These are phyloP conservation scores for Acanthiza pusilla DNA, from an alignment of 2,797 vertebrate species.

Conservation along the genomic window DNA sequence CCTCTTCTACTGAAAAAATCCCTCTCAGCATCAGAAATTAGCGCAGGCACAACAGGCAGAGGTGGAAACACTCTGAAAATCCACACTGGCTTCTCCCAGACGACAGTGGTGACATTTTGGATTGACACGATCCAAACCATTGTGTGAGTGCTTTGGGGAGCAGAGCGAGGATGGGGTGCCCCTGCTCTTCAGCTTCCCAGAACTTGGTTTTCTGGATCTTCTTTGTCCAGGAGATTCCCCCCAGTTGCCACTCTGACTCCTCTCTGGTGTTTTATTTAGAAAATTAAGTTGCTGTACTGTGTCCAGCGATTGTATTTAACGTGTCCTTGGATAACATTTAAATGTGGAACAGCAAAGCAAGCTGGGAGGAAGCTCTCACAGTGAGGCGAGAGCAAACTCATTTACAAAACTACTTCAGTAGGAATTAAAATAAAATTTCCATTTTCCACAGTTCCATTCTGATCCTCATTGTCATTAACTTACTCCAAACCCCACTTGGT, in stretches of 20 bases:
- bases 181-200: background rate
- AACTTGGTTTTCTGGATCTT: background rate
- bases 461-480: conserved; percentile 18
- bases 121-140: rapidly evolving
- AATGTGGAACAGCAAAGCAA: background rate
- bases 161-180: rapidly evolving
- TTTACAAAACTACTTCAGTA: conserved; percentile 23
- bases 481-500: conserved; percentile 17
- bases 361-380: background rate
- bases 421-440: conserved; percentile 44
- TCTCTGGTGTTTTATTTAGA: background rate
- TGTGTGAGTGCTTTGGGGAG: rapidly evolving
- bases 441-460: background rate
- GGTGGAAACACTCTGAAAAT: background rate
- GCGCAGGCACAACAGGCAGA: background rate
- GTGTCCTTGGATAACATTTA: background rate
- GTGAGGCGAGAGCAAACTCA: background rate
- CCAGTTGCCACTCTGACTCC: background rate
- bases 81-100: background rate
- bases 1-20: background rate
- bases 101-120: background rate
- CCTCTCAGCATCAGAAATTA: background rate
- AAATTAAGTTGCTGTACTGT: background rate
- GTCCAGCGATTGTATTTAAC: background rate
- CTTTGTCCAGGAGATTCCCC: background rate